These are phyloP conservation scores for Drosophila sproati DNA, from an alignment of 1,140 invertebrate species.

Conservation along the genomic window DNA sequence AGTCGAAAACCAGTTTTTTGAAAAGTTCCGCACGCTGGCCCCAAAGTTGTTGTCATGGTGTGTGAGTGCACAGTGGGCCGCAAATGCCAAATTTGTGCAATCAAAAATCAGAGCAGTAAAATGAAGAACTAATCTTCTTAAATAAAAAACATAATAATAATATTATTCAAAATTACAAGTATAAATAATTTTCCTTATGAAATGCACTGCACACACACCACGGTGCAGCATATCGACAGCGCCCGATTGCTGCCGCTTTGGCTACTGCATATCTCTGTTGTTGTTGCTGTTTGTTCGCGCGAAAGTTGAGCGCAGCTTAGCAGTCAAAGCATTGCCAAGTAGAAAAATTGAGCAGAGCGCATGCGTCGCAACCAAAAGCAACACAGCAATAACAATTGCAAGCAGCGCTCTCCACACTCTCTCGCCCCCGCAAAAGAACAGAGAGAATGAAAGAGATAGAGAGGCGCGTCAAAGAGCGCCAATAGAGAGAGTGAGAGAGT, in stretches of 20 bases:
- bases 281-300: conserved; percentile 47
- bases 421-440: conserved; percentile 31
- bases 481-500: conserved; percentile 2
- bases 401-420: conserved; percentile 8
- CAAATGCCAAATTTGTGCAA: background rate
- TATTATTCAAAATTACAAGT: background rate
- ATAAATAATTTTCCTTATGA: background rate
- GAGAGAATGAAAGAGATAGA: conserved; percentile 23
- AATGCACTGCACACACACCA: conserved; percentile 22
- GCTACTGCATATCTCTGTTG: conserved; percentile 54
- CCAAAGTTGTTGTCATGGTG: conserved; percentile 39
- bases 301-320: conserved; percentile 70
- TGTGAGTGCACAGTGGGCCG: conserved; percentile 53
- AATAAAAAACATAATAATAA: background rate
- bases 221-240: conserved; percentile 39
- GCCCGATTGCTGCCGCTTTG: conserved; percentile 31
- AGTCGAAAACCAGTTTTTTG: conserved; percentile 71
- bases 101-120: background rate
- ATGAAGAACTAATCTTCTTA: background rate
- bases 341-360: conserved; percentile 46
- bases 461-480: conserved; percentile 22
- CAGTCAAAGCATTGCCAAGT: conserved; percentile 57
- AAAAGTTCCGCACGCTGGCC: conserved; percentile 77
- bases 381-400: conserved; percentile 49
- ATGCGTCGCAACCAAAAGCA: conserved; percentile 56